Conservation (phyloP, 2,888 invertebrate species). For the Ryuthela nishihirai region DNA sequence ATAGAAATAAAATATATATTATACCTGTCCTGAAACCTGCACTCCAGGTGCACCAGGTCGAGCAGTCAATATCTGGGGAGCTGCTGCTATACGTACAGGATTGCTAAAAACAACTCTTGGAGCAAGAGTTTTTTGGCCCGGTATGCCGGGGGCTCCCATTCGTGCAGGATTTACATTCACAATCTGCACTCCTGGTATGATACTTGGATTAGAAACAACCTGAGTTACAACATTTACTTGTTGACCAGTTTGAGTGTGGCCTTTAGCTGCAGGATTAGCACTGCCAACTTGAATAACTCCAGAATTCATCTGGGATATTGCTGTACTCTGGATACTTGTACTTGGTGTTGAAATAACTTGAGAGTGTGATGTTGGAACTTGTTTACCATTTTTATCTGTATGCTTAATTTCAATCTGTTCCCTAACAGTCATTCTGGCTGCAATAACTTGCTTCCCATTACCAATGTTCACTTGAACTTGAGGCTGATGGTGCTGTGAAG, state of each 20-base stretch:
- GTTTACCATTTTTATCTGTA: slow-evolving; percentile 9
- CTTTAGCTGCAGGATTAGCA: slow-evolving; percentile 10
- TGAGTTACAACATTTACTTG: slow-evolving; percentile 32
- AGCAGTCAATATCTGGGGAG: slow-evolving; percentile 64
- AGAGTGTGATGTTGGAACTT: not conserved
- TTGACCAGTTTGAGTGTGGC: slow-evolving; percentile 22
- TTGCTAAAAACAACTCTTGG: slow-evolving; percentile 65
- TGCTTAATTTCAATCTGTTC: slow-evolving; percentile 13
- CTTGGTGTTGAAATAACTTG: slow-evolving; percentile 3
- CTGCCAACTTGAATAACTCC: slow-evolving; percentile 21
- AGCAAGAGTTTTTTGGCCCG: slow-evolving; percentile 67
- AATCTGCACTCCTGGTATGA: slow-evolving; percentile 31
- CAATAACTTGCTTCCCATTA: slow-evolving; percentile 18
- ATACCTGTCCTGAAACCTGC: slow-evolving; percentile 28
- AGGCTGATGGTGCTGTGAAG: too few relatives aligned
- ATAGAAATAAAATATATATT: too few relatives aligned
- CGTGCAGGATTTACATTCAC: slow-evolving; percentile 30
- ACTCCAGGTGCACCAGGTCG: slow-evolving; percentile 14
- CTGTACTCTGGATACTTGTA: slow-evolving; percentile 10
- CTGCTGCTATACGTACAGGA: slow-evolving; percentile 57
- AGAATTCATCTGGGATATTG: slow-evolving; percentile 1
- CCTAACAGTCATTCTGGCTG: slow-evolving; percentile 1
- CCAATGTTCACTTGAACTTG: slow-evolving; percentile 17
- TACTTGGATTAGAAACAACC: slow-evolving; percentile 32
- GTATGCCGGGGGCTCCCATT: slow-evolving; percentile 47